A percentile compares a stretch with the other conserved stretches of the same genome.
Conservation (phyloP, 2,113 vertebrate species). For the Barbus barbus region DNA sequence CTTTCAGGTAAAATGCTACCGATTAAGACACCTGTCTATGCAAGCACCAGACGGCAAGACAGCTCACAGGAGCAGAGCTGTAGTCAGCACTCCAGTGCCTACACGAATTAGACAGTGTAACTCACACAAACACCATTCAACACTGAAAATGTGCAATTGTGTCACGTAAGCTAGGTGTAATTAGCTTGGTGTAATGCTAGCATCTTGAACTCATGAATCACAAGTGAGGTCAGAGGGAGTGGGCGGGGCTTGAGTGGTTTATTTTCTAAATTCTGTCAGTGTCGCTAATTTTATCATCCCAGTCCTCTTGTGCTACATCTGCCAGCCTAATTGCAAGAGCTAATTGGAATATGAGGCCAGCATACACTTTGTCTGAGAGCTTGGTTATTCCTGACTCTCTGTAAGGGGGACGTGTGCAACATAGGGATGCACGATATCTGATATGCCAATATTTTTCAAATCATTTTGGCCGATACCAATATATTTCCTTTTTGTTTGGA, state of each 20-base stretch:
- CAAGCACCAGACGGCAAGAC: neutral
- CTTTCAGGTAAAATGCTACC: neutral
- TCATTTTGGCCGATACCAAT: too few species aligned
- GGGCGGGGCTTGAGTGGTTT: slow-evolving; percentile 48
- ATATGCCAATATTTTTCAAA: too few species aligned
- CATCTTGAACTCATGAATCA: slow-evolving; percentile 17
- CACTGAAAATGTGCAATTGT: neutral
- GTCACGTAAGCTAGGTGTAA: neutral
- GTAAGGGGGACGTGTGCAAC: slow-evolving; percentile 21
- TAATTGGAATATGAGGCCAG: slow-evolving; percentile 77
- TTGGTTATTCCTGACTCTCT: slow-evolving; percentile 54
- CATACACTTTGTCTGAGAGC: slow-evolving; percentile 57
- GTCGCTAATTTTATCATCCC: slow-evolving; percentile 78
- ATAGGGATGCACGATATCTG: too few species aligned
- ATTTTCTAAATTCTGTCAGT: slow-evolving; percentile 59
- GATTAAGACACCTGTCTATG: slow-evolving; percentile 4
- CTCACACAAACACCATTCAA: neutral
- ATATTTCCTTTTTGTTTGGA: too few species aligned
- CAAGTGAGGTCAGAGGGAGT: slow-evolving; percentile 26
- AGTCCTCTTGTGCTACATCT: slow-evolving; percentile 79
- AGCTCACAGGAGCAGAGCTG: slow-evolving; percentile 11
- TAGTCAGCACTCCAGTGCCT: neutral
- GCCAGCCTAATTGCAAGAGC: slow-evolving; percentile 74
- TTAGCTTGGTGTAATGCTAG: slow-evolving; percentile 8
- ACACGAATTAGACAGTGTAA: neutral